phyloP scores from a whole-genome alignment of 2,113 vertebrate species.

The Clarias batrachus region DNA sequence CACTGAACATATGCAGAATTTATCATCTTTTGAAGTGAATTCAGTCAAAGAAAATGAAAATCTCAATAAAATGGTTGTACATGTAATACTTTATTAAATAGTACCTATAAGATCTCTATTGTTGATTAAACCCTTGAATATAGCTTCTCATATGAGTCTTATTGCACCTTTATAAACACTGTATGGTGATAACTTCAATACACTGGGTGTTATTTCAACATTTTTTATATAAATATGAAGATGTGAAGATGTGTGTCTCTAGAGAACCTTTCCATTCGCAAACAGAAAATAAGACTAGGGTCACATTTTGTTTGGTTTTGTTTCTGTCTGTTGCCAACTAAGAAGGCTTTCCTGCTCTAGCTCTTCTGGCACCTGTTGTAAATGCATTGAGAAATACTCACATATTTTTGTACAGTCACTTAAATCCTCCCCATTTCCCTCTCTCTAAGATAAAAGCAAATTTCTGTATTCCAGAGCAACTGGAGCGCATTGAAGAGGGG shows the following conservation, averaged over 20 bases:
- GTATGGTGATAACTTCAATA: no score
- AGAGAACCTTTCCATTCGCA: background rate
- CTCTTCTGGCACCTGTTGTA: background rate
- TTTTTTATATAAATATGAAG: background rate
- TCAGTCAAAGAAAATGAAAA: background rate
- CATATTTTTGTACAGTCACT: background rate
- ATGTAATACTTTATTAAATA: no score
- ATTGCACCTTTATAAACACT: no score
- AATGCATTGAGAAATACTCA: background rate
- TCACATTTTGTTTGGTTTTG: background rate
- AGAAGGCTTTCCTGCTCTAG: background rate
- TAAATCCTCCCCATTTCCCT: background rate
- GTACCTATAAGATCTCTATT: no score
- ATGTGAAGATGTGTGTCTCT: no score
- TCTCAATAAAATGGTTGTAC: background rate
- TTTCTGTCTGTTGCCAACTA: background rate
- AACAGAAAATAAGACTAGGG: background rate
- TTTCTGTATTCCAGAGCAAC: conserved; percentile 66
- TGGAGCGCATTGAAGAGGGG: conserved; percentile 78
- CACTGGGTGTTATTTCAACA: no score
- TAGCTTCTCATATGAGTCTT: no score
- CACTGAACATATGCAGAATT: background rate
- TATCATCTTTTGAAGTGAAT: background rate
- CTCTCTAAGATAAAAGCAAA: conserved; percentile 1
- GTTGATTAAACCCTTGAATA: no score